A percentile compares a stretch with the other conserved stretches of the same genome.
Conservation (phyloP, 2,797 vertebrate genomes). For the Coluber constrictor region DNA sequence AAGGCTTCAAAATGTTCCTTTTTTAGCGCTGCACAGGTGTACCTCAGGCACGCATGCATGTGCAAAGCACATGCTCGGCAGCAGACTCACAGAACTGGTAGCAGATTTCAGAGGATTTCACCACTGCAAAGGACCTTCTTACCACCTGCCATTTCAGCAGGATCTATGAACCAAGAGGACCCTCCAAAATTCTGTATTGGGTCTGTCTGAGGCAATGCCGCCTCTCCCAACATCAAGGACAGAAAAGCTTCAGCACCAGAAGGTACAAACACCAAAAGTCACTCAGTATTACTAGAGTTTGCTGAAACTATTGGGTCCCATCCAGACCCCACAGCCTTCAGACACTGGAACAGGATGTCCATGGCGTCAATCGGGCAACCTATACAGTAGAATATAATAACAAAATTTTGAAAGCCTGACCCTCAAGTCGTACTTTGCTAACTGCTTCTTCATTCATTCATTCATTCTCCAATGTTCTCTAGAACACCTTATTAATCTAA, state of each 20-base stretch:
- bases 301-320: not conserved
- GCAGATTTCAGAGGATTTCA: no score
- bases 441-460: not conserved
- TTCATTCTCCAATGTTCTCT: not conserved
- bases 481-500: not conserved
- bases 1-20: no score
- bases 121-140: not conserved
- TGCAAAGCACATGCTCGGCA: no score
- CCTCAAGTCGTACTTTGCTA: not conserved
- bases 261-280: not conserved
- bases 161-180: not conserved
- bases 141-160: not conserved
- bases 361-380: not conserved
- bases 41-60: no score
- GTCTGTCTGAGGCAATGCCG: not conserved
- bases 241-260: not conserved
- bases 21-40: no score
- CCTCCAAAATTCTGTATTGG: not conserved
- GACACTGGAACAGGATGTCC: not conserved
- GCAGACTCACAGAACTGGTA: no score
- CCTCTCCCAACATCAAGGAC: not conserved
- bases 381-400: not conserved
- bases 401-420: not conserved
- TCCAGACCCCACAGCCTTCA: not conserved
- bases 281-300: not conserved